These are phyloP conservation scores for Parotia lawesii DNA, from an alignment of 2,113 vertebrate genomes.

Conservation along the genomic window DNA sequence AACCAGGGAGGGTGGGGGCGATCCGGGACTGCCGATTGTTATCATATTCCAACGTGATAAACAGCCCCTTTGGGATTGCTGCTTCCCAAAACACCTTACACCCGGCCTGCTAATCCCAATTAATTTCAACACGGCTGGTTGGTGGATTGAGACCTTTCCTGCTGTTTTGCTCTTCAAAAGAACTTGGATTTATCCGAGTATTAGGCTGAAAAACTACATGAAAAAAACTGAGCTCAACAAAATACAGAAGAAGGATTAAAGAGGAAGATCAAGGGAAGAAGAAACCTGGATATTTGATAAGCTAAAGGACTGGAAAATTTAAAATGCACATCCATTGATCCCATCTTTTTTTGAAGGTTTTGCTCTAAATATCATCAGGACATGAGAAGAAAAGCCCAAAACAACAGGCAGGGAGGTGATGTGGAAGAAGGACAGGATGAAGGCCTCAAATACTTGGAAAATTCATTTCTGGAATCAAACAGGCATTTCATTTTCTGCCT, in stretches of 20 bases:
- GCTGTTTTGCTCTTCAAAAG: not conserved
- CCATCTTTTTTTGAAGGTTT: not conserved
- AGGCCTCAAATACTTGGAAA: not conserved
- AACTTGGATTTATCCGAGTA: not conserved
- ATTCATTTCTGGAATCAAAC: conserved; percentile 4
- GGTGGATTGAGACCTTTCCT: not conserved
- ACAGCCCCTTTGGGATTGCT: not conserved
- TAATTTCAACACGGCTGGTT: not conserved
- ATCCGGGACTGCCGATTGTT: accelerated
- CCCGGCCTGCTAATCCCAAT: not conserved
- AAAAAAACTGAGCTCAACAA: not conserved
- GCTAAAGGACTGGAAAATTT: not conserved
- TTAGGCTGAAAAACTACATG: not conserved
- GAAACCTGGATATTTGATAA: not conserved
- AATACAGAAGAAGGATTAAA: not conserved
- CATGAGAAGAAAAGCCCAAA: not conserved
- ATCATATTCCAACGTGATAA: accelerated
- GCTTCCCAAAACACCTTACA: not conserved
- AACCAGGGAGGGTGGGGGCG: not conserved
- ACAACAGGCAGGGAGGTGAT: not conserved
- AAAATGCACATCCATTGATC: not conserved
- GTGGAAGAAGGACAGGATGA: not conserved
- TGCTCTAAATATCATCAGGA: not conserved
- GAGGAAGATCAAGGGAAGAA: not conserved
- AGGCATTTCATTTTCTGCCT: conserved; percentile 16